phyloP scores from a whole-genome alignment of 1,140 invertebrate species.

The Bombus difficillimus region DNA sequence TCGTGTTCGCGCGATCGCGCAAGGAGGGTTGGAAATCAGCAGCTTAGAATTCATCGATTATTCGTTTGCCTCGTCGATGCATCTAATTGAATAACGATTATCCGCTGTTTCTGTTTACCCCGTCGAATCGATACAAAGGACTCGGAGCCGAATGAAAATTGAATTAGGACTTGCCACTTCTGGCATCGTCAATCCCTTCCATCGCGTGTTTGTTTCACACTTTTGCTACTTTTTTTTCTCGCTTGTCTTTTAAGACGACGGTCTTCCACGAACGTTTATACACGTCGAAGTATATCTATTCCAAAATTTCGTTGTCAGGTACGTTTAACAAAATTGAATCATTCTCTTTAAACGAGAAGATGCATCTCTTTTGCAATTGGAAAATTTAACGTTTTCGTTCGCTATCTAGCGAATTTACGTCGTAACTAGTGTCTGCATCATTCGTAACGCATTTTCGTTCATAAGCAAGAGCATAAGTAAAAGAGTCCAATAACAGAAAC shows the following conservation, averaged over 20 bases:
- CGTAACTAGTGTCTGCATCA: too few species aligned
- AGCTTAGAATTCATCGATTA: constrained; percentile 32
- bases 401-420: too few species aligned
- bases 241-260: not conserved
- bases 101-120: not conserved
- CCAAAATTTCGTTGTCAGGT: too few species aligned
- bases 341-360: too few species aligned
- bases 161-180: not conserved
- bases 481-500: too few species aligned
- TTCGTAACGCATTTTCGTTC: too few species aligned
- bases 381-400: too few species aligned
- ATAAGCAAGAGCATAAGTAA: too few species aligned
- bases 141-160: not conserved
- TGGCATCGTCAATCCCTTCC: not conserved
- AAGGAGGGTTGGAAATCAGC: not conserved
- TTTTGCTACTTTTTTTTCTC: not conserved
- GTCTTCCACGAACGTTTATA: not conserved
- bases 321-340: too few species aligned
- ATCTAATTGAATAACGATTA: constrained; percentile 25
- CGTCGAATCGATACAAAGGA: not conserved
- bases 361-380: too few species aligned
- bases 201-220: not conserved
- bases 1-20: constrained; percentile 28
- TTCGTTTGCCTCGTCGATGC: not conserved
- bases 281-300: not conserved